Base-by-base conservation (phyloP, 64 coral and sea anemone species). In the Montipora sp. region DNA sequence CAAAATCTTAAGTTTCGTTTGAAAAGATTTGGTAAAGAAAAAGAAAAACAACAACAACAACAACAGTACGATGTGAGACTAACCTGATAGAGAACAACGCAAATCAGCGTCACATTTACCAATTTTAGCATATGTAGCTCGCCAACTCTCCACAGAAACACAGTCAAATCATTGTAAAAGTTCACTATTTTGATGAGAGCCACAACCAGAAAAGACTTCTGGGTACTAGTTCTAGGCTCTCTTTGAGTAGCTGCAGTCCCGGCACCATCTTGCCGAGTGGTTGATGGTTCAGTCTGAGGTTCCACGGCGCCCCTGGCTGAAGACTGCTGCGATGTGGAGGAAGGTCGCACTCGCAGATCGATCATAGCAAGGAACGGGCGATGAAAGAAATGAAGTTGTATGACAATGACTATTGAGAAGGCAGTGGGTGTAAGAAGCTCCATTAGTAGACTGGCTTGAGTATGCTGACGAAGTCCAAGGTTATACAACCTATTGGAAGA, bases 321-420 rank as follows among this genome's bases (percentile, higher is more conserved):
- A 47, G 90, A 83, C 8, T 73, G 45, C 4, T 90, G 47, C 3
- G 65, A 4, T 49, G 82, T 85, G 0, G 77, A 20, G 3, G 13
- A 27, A 68, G 44, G 3, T 75, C 80, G 27, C 19, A 57, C 61
- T 85, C 68, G 49, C 19, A 99, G 73, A 48, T 99, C 98, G 61
- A 99, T 99, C 98, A 99, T 99, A 51, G 94, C 98, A 94, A 99
- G 91, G 70, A 99, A 99, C 49, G 98, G 98, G 59, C 94, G 85
- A 80, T 99, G 92, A 51, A 99, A 99, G 83, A 99, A 99, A 75
- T 99, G 98, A 7, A 99, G 85, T 47, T 99, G 98, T 49, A 99
- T 96, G 12, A 99, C 98, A 9, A 99, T 96, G 68, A 99, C 94
- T 79, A 99, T 95, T 51, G 98, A 99, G 77, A 99, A 99, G 12